Evolutionary conservation across 2,888 invertebrate genomes (phyloP), one percentile per base, ranked within the genome.

Genomic region (Subacronicta megacephala): DNA sequence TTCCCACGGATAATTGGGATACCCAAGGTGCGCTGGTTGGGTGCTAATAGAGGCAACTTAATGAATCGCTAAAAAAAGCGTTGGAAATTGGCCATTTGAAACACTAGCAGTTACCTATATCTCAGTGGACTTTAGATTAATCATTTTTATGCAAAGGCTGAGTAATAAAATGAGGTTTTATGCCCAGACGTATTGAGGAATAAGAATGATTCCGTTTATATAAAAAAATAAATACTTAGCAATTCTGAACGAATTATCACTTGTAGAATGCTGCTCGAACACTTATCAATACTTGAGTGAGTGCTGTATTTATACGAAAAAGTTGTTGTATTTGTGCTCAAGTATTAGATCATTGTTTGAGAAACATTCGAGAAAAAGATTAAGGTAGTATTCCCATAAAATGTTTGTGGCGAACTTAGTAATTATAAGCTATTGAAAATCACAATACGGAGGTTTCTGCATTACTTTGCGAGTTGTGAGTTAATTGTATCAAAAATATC

Each of bases 381-480:
- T 5, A 3, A n/a, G n/a, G 13, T 36, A 36, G 12, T n/a, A 43
- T 44, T 44, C 15, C n/a, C 16, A 45, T 43, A 23, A 17, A 29
- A 31, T 44, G 37, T 23, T 29, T 62, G 47, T 44, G 37, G 9
- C 10, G 29, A 15, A 38, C 26, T 12, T 33, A 42, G 16, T n/a
- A 18, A 26, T 18, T 26, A 35, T 35, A 51, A 13, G 12, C 18
- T 37, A 12, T 44, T 15, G 17, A 7, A 26, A 12, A 46, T 12
- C 10, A 36, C 26, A 53, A 37, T 29, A 42, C 9, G 20, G 40
- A 65, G 64, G 63, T 65, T 68, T 63, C 64, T 68, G 69, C 64
- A 42, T 31, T 26, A 31, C 5, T 31, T 6, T 5, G 12, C n/a
- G 12, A 29, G 12, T 29, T 12, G 0, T 1, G 12, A 23, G 23